A percentile compares a stretch with the other conserved stretches of the same genome.
These are phyloP conservation scores for Anabas testudineus DNA, from an alignment of 2,797 vertebrate genomes.

Conservation along the genomic window DNA sequence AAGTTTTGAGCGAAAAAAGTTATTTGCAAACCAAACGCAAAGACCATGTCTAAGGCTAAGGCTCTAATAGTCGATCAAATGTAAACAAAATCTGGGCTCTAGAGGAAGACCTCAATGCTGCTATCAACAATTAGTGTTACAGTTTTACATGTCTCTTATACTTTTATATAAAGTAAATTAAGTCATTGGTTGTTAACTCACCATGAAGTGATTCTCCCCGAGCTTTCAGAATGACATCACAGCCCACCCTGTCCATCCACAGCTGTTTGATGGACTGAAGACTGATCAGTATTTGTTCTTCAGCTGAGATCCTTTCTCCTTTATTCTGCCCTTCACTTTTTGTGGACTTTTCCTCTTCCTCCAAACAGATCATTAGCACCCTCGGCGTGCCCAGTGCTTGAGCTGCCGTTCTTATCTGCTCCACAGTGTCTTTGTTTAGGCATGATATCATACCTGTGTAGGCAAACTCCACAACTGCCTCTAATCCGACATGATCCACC, in stretches of 20 bases:
- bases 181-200: constrained; percentile 50
- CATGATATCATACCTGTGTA: constrained; percentile 76
- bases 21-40: too few relatives aligned
- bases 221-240: constrained; percentile 79
- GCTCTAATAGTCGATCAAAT: too few relatives aligned
- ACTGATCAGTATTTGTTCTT: constrained; percentile 65
- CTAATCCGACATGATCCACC: constrained; percentile 67
- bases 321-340: constrained; percentile 5
- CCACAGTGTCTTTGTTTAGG: constrained; percentile 45
- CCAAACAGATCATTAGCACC: constrained; percentile 69
- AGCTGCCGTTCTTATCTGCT: constrained; percentile 71
- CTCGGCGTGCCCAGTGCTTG: constrained; percentile 57
- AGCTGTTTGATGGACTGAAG: constrained; percentile 72
- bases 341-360: constrained; percentile 32
- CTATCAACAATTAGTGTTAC: too few relatives aligned
- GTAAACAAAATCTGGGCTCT: too few relatives aligned
- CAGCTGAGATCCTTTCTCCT: constrained; percentile 30
- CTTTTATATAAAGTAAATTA: background rate
- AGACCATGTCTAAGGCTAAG: too few relatives aligned
- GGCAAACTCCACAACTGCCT: constrained; percentile 81
- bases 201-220: constrained; percentile 69
- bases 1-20: too few relatives aligned
- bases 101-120: too few relatives aligned
- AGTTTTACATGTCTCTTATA: too few relatives aligned
- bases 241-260: constrained; percentile 74